Conservation (phyloP, 1,140 invertebrate species). For the Paracyclopina nana region DNA sequence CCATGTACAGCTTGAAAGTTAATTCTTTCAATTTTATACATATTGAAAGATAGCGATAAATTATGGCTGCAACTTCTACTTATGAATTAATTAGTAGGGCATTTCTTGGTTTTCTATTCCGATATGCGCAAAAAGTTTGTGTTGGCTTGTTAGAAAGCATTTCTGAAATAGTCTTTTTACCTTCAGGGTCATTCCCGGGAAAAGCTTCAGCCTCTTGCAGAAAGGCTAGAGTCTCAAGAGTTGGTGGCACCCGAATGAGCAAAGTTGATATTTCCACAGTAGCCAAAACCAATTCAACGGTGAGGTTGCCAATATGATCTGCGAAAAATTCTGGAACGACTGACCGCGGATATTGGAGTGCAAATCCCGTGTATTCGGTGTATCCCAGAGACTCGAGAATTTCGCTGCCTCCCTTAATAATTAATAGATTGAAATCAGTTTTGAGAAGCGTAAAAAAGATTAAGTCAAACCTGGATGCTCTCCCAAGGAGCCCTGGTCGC, state of each 20-base stretch:
- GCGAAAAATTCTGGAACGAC: slow-evolving; percentile 8
- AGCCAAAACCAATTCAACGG: slow-evolving; percentile 8
- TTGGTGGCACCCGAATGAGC: slow-evolving; percentile 2
- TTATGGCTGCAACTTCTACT: too few relatives aligned
- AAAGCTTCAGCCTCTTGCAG: slow-evolving; percentile 7
- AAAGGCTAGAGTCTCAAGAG: not conserved
- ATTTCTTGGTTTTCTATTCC: too few relatives aligned
- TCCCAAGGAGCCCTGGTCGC: slow-evolving; percentile 7
- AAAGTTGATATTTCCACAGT: slow-evolving; percentile 14
- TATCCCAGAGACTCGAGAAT: slow-evolving; percentile 9
- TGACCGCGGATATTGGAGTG: slow-evolving; percentile 6
- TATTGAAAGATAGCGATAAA: too few relatives aligned
- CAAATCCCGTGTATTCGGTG: slow-evolving; percentile 14
- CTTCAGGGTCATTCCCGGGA: slow-evolving; percentile 5
- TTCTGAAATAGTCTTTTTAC: not conserved
- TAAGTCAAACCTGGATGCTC: slow-evolving; percentile 3
- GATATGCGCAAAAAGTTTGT: too few relatives aligned
- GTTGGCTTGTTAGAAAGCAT: not conserved
- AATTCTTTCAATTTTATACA: too few relatives aligned
- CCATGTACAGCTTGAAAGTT: too few relatives aligned
- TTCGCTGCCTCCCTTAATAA: slow-evolving; percentile 12
- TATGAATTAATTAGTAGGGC: too few relatives aligned
- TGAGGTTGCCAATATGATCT: slow-evolving; percentile 12
- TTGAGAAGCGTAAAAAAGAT: not conserved
- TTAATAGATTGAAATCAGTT: not conserved